Base-by-base conservation (phyloP, 2,113 vertebrate genomes). In the Tapirus terrestris region DNA sequence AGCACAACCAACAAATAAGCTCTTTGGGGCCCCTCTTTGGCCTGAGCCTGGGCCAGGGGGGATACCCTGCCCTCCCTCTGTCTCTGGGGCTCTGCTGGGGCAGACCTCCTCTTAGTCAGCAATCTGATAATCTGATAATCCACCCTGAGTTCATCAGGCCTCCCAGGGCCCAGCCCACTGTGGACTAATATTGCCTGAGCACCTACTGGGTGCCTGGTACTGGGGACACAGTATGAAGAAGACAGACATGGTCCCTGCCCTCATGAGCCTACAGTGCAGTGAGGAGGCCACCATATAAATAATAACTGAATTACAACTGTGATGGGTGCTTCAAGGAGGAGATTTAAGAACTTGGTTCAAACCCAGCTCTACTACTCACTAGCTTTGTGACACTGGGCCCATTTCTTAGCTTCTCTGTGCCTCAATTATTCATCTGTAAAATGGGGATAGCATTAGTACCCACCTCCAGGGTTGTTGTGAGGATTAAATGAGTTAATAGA, bases 361-460 rank as follows among this genome's bases (percentile, higher is more conserved):
- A 89, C 45, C 25, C 36, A 39, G 18, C 79, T 79, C 77, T 58
- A 43, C 29, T 13, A 80, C n/a, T 70, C 53, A 56, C 33, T 53
- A 81, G 21, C 61, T 70, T 61, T 67, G 43, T 86, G 79, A 89
- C 33, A 1, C 4, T 31, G 20, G 36, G 20, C 20, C 3, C 25
- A 1, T 75, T 92, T 93, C 79, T 72, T 76, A 51, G 65, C 36
- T 91, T 91, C 48, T 86, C 85, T 60, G 21, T 56, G 33, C n/a
- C 60, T 97, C 58, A 31, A n/a, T 43, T 83, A 68, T 73, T 95
- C 76, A 70, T 83, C 83, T 83, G 43, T 73, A 92, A 86, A 95
- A 92, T 43, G n/a, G 39, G 36, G 36, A 68, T 4, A 58, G 5
- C 65, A 73, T 89, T 65, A 89, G 2, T 61, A 68, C 53, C 63